These are phyloP conservation scores for Pachliopta kotzebuea DNA, from an alignment of 2,888 invertebrate genomes.

Conservation along the genomic window DNA sequence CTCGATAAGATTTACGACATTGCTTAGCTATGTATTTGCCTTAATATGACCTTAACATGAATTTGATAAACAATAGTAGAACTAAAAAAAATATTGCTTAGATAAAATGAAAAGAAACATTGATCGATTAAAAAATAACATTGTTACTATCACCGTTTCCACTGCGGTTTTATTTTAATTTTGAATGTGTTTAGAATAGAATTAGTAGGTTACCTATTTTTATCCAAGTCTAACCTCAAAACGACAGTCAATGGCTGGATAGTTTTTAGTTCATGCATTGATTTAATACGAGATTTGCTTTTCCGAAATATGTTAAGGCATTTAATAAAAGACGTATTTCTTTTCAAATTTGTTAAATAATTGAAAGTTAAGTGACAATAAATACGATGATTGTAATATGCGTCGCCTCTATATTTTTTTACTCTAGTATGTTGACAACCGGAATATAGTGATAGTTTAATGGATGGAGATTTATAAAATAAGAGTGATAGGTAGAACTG, in stretches of 20 bases:
- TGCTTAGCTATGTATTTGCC: not conserved
- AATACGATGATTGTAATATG: too few relatives aligned
- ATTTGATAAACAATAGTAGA: not conserved
- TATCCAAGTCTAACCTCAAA: slow-evolving; percentile 25
- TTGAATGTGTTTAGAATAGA: slow-evolving; percentile 23
- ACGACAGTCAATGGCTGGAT: slow-evolving; percentile 16
- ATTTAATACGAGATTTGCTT: too few relatives aligned
- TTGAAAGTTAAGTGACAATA: too few relatives aligned
- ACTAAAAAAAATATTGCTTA: not conserved
- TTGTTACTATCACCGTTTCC: not conserved
- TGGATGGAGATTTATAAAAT: too few relatives aligned
- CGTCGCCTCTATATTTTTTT: too few relatives aligned
- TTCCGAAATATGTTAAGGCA: not conserved
- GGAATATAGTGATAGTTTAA: too few relatives aligned
- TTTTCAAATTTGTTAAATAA: too few relatives aligned
- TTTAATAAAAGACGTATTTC: too few relatives aligned
- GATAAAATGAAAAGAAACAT: not conserved
- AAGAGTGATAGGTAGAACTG: too few relatives aligned
- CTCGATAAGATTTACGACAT: not conserved
- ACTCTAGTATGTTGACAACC: too few relatives aligned
- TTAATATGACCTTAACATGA: not conserved
- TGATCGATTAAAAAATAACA: not conserved
- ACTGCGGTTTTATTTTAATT: slow-evolving; percentile 14
- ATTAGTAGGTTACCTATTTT: slow-evolving; percentile 20
- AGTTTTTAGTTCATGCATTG: not conserved